A percentile compares a stretch with the other conserved stretches of the same genome.
Conservation (phyloP, 2,113 vertebrate species). For the Tretioscincus oriximinensis region DNA sequence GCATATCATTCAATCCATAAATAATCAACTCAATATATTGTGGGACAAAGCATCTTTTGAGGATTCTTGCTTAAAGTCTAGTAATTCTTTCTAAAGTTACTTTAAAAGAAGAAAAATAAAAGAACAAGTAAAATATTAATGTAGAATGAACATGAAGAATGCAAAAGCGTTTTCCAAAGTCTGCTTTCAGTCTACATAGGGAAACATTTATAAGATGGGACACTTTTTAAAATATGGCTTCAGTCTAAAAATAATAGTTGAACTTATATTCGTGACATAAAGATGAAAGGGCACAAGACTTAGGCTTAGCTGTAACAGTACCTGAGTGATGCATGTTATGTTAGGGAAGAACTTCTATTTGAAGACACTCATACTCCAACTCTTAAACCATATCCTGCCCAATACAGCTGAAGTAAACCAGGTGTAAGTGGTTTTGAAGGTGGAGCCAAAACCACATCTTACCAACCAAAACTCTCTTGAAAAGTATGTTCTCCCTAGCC, state of each 20-base stretch:
- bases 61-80: too few relatives aligned
- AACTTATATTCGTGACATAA: slow-evolving; percentile 61
- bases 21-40: too few relatives aligned
- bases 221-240: neutral
- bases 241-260: slow-evolving; percentile 64
- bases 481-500: slow-evolving; percentile 60
- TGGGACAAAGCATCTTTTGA: too few relatives aligned
- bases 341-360: slow-evolving; percentile 69
- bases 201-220: too few relatives aligned
- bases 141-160: too few relatives aligned
- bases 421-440: slow-evolving; percentile 76
- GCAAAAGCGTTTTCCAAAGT: too few relatives aligned
- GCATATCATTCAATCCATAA: too few relatives aligned
- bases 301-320: slow-evolving; percentile 32
- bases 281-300: slow-evolving; percentile 37
- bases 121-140: too few relatives aligned
- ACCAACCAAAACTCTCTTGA: slow-evolving; percentile 67
- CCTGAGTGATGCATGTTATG: slow-evolving; percentile 18
- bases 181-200: too few relatives aligned
- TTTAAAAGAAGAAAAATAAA: too few relatives aligned
- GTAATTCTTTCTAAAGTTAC: too few relatives aligned
- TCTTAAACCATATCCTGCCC: slow-evolving; percentile 71
- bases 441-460: slow-evolving; percentile 78
- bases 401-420: slow-evolving; percentile 69
- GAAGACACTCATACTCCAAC: slow-evolving; percentile 56